A percentile compares a stretch with the other conserved stretches of the same genome.
Conservation (phyloP, 2,888 invertebrate genomes). For the Timandra comae region DNA sequence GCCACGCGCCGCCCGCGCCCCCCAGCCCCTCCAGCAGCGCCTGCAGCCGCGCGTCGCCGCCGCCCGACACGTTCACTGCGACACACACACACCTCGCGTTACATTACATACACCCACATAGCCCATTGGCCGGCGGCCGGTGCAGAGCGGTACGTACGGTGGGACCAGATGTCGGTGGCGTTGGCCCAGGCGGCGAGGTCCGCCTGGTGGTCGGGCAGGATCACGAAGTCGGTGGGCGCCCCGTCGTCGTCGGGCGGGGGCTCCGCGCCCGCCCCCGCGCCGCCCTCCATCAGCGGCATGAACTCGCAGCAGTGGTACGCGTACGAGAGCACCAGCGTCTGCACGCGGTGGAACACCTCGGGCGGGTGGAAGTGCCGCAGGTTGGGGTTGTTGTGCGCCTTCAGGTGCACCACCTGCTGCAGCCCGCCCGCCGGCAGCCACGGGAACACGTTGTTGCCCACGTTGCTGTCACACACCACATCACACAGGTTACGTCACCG, state of each 20-base stretch:
- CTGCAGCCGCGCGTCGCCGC: constrained; percentile 30
- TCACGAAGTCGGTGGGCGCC: constrained; percentile 63
- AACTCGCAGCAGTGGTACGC: constrained; percentile 98
- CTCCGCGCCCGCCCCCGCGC: constrained; percentile 75
- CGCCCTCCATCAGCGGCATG: constrained; percentile 81
- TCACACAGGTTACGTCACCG: neutral
- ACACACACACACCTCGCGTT: no score
- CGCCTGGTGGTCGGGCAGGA: constrained; percentile 51
- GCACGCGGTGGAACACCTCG: constrained; percentile 88
- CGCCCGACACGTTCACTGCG: constrained; percentile 51
- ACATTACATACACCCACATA: no score
- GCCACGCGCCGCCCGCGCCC: constrained; percentile 25
- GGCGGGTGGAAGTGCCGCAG: constrained; percentile 92
- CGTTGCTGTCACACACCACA: constrained; percentile 79
- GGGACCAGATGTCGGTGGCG: constrained; percentile 89
- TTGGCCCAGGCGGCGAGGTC: constrained; percentile 87
- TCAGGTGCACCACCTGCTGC: constrained; percentile 86
- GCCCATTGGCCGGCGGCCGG: no score
- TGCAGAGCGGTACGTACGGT: constrained; percentile 79
- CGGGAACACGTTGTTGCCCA: constrained; percentile 93
- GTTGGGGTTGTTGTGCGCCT: constrained; percentile 94
- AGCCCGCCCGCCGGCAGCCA: constrained; percentile 89
- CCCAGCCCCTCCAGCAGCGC: constrained; percentile 30
- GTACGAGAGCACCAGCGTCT: constrained; percentile 91
- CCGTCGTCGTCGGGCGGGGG: constrained; percentile 53